Evolutionary conservation across 2,113 vertebrate genomes (phyloP).

Genomic region (Rhodinocichla rosea): DNA sequence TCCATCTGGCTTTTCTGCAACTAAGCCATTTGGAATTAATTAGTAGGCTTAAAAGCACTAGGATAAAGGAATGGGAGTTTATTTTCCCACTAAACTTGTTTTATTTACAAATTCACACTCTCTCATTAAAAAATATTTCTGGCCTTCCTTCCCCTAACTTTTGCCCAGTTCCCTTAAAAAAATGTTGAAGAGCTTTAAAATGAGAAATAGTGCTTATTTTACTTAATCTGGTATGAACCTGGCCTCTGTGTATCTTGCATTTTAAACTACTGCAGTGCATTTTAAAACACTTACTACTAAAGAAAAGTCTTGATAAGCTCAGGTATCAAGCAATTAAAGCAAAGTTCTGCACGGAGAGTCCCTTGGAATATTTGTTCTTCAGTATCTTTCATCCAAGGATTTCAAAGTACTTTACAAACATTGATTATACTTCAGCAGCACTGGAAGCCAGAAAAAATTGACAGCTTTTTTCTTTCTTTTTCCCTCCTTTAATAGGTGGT

Average conservation of each 20-base stretch:
- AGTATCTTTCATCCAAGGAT: conserved; percentile 1
- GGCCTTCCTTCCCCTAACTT: neutral
- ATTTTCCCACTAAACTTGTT: neutral
- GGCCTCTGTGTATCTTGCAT: neutral
- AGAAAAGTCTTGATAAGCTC: neutral
- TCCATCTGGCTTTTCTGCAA: neutral
- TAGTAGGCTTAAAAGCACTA: neutral
- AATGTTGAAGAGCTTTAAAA: neutral
- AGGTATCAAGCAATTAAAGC: conserved; percentile 18
- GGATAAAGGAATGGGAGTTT: neutral
- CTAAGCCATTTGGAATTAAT: neutral
- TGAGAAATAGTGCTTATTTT: neutral
- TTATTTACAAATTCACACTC: neutral
- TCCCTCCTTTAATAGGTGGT: neutral
- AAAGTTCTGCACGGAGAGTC: neutral
- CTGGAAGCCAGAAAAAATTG: neutral
- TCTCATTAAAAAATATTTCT: neutral
- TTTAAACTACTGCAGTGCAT: neutral
- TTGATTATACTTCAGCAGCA: conserved; percentile 11
- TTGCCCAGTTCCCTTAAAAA: neutral
- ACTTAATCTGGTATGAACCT: neutral
- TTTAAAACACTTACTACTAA: neutral
- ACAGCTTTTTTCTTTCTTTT: neutral
- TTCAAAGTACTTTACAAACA: conserved; percentile 37
- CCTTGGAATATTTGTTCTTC: conserved; percentile 11